phyloP scores from a whole-genome alignment of 2,113 vertebrate species.

The Ceyx melanurus region DNA sequence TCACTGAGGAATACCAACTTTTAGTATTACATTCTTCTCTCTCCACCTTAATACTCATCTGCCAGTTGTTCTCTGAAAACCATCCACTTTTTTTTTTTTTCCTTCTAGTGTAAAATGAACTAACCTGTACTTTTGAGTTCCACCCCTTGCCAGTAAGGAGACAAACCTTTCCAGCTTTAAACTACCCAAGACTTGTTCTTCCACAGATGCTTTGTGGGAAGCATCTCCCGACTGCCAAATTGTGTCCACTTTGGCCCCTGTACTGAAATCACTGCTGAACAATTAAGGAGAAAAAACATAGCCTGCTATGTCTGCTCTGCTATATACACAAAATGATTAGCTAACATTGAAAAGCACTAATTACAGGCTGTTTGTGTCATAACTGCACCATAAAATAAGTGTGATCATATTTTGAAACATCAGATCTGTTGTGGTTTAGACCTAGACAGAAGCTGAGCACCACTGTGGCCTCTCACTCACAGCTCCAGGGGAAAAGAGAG shows the following conservation, averaged over 20 bases:
- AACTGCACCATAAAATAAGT: not conserved
- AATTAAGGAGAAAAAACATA: not conserved
- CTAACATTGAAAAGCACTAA: not conserved
- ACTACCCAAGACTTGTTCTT: not conserved
- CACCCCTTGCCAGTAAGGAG: not conserved
- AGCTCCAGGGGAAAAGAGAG: too few relatives aligned
- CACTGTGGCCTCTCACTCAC: too few relatives aligned
- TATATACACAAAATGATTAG: not conserved
- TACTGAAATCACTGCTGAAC: not conserved
- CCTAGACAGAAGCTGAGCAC: too few relatives aligned
- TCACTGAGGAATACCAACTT: not conserved
- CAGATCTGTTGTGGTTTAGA: not conserved
- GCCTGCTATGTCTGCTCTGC: not conserved
- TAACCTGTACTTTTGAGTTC: not conserved
- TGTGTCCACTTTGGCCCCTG: not conserved
- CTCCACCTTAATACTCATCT: accelerated
- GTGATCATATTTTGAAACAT: not conserved
- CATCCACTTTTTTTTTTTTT: not conserved
- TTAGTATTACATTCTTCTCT: not conserved
- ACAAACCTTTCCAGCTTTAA: not conserved
- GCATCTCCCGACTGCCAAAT: not conserved
- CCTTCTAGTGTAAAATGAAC: not conserved
- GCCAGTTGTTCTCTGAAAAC: not conserved
- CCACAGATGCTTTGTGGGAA: not conserved
- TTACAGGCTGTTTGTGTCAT: not conserved